These are phyloP conservation scores for Cephalotes varians DNA, from an alignment of 2,888 invertebrate genomes.

Conservation along the genomic window DNA sequence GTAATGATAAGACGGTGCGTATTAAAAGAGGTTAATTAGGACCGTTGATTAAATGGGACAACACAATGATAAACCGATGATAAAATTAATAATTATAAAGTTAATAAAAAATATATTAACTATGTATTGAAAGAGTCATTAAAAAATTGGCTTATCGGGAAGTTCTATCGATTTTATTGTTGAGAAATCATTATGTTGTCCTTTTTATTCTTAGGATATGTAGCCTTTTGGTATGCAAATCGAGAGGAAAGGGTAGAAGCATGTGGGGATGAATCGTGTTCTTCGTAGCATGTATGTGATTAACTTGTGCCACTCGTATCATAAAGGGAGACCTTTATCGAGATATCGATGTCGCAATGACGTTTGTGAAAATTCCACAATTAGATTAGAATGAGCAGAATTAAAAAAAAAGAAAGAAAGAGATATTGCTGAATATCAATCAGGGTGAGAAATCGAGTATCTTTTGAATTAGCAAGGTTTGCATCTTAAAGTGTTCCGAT, in stretches of 20 bases:
- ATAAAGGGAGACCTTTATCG: slow-evolving; percentile 64
- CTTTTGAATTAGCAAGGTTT: slow-evolving; percentile 13
- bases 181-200: slow-evolving; percentile 14
- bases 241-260: slow-evolving; percentile 23
- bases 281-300: slow-evolving; percentile 78
- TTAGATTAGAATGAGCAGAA: slow-evolving; percentile 47
- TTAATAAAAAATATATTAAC: slow-evolving; percentile 6
- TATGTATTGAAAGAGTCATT: background rate
- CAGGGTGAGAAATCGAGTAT: slow-evolving; percentile 27
- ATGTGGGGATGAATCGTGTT: slow-evolving; percentile 56
- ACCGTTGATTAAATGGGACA: slow-evolving; percentile 2
- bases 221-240: slow-evolving; percentile 1
- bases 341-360: slow-evolving; percentile 54
- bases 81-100: slow-evolving; percentile 3
- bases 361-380: slow-evolving; percentile 53
- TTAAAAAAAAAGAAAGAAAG: slow-evolving; percentile 25
- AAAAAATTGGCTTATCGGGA: no score
- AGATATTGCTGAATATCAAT: slow-evolving; percentile 9
- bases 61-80: background rate
- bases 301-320: slow-evolving; percentile 83
- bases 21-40: slow-evolving; percentile 9
- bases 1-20: background rate
- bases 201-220: background rate
- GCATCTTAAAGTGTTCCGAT: slow-evolving; percentile 8
- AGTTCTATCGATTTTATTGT: slow-evolving; percentile 24